Base-by-base conservation (phyloP, 2,888 invertebrate genomes). In the Pyrocoelia pectoralis region DNA sequence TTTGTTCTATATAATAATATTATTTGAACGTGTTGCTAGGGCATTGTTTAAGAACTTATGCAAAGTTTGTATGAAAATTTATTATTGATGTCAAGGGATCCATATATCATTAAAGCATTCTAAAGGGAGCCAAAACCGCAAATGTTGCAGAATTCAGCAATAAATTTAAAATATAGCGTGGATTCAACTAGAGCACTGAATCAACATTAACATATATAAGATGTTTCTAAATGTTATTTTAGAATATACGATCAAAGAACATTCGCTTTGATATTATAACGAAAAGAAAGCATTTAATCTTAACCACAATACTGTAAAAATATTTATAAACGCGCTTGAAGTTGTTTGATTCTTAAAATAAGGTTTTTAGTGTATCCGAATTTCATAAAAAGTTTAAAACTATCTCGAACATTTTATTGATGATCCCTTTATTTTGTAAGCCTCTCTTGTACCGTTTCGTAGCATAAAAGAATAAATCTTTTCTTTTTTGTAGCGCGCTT, bases 31-130 rank as follows among this genome's bases (percentile, higher is more conserved):
- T 57, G 62, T 53, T 54, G 53, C 53, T 57, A 52, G 48, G 53
- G 62, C 53, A 62, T 62, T 62, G 57, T 62, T 62, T 57, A 62
- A 62, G 62, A 62, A 62, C 53, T 62, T 62, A 51, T 18, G 41
- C 57, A 57, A 62, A 62, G 62, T 62, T 62, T 52, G 56, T 43
- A 62, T 57, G 62, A 57, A 62, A 62, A 62, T 62, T 62, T 62
- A 62, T 62, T 62, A 62, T 57, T 57, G 62, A 53, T 49, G 53
- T 48, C 62, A 53, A 49, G 62, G 62, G 62, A 62, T 57, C 40
- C 48, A 62, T 62, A 57, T 49, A 62, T 62, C 62, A 62, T 57
- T 57, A 56, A 54, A 57, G 56, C 53, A 62, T 48, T 24, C 53
- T 49, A 40, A 62, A 56, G 62, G 53, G 57, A 62, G 33, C 57